Evolutionary conservation across 2,113 vertebrate genomes (phyloP), one percentile per base, ranked within the genome.

Genomic region (Chaenogobius annularis): DNA sequence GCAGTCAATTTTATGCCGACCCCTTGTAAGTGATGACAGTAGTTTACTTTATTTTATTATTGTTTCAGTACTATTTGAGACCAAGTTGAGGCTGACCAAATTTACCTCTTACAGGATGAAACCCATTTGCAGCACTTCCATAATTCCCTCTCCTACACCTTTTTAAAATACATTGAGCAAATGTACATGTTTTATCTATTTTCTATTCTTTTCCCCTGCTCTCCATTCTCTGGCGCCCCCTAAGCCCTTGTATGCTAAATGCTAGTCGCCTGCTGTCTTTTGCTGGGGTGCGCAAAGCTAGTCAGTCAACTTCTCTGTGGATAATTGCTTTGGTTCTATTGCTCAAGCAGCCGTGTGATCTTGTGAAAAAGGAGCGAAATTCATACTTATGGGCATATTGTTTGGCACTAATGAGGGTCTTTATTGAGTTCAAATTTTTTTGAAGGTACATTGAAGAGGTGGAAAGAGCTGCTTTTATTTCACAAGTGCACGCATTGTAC

Each of bases 251-350:
- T 77, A 52, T 83, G 59, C 31, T 11, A 69, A 17, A 74, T 73
- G 70, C 79, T 78, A 76, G 73, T 75, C 66, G 74, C 69, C 80
- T 78, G 81, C 72, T 83, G 73, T 81, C 77, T 81, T 37, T 62
- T 68, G 64, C 74, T 73, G 44, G 58, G 70, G 70, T 84, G 81
- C 69, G 79, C 81, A 82, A 44, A 68, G 68, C 64, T 80, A 74
- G 79, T 85, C 82, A 82, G 81, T 88, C 81, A 88, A 75, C 80
- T 79, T 84, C 81, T 84, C 75, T 43, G 37, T 22, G 73, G 81
- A 77, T 89, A 90, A 91, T 89, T 90, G 70, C 84, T 75, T 89
- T 80, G 62, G 70, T 86, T 90, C 72, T 74, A 55, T 80, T 81
- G 69, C 82, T 64, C 8, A 78, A 81, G 76, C 68, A 76, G 82